Evolutionary conservation across 2,797 vertebrate genomes (phyloP).

Genomic region (Falco biarmicus): DNA sequence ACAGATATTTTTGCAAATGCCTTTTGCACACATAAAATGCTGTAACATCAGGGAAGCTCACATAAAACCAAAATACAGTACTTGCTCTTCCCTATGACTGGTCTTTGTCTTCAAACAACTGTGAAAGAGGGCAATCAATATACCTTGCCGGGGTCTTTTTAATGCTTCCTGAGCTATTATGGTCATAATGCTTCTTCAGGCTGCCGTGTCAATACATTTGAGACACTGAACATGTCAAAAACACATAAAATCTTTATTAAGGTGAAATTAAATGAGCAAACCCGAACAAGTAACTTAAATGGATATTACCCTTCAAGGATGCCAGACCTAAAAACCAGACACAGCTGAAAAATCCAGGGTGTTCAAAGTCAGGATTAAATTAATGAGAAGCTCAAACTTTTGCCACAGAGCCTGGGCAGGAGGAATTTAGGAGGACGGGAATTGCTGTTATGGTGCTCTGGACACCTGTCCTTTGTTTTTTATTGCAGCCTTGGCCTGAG

Average conservation of each 20-base stretch:
- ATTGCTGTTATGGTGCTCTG: background rate
- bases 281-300: background rate
- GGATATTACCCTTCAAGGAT: constrained; percentile 30
- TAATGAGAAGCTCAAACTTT: background rate
- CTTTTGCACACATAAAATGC: background rate
- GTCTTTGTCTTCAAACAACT: constrained; percentile 14
- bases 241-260: constrained; percentile 64
- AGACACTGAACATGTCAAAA: constrained; percentile 45
- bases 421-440: background rate
- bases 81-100: background rate
- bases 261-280: constrained; percentile 41
- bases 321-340: background rate
- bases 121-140: constrained; percentile 33
- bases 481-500: background rate
- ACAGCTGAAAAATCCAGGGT: background rate
- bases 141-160: constrained; percentile 1
- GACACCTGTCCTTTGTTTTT: background rate
- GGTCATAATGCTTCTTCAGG: constrained; percentile 21
- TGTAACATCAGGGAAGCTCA: background rate
- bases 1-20: background rate
- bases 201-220: constrained; percentile 2
- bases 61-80: background rate
- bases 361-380: background rate
- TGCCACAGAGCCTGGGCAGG: background rate
- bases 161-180: constrained; percentile 14